phyloP scores from a whole-genome alignment of 2,888 invertebrate species.

The Hoplodrina blanda region DNA sequence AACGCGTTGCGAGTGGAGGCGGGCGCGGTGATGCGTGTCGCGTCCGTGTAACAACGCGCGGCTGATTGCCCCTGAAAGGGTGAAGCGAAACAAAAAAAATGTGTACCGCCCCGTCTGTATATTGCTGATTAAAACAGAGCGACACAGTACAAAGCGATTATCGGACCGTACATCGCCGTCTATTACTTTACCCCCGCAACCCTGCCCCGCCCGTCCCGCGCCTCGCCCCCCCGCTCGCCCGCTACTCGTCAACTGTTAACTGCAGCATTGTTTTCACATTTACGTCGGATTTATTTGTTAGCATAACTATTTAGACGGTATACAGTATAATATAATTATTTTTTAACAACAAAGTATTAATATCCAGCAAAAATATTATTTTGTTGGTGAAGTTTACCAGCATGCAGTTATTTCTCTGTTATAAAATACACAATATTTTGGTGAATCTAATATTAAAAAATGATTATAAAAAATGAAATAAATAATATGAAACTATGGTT shows the following conservation, averaged over 20 bases:
- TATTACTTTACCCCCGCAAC: slow-evolving; percentile 70
- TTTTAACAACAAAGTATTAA: neutral
- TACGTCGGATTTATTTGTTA: slow-evolving; percentile 74
- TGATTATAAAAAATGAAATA: too few species aligned
- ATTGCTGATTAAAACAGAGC: slow-evolving; percentile 85
- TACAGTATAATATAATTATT: neutral
- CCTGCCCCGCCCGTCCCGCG: slow-evolving; percentile 12
- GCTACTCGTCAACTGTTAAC: slow-evolving; percentile 29
- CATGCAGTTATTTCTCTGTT: too few species aligned
- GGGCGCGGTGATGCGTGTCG: slow-evolving; percentile 77
- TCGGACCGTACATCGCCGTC: slow-evolving; percentile 80
- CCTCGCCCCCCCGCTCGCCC: neutral
- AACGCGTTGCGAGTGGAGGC: slow-evolving; percentile 61
- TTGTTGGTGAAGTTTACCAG: neutral
- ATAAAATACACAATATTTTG: too few species aligned
- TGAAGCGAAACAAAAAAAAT: slow-evolving; percentile 79
- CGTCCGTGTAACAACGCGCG: slow-evolving; percentile 82
- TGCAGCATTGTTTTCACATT: slow-evolving; percentile 67
- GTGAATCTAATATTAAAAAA: too few species aligned
- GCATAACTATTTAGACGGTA: slow-evolving; percentile 69
- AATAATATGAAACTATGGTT: too few species aligned
- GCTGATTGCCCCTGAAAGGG: slow-evolving; percentile 86
- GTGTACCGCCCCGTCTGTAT: slow-evolving; percentile 67
- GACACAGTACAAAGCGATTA: slow-evolving; percentile 85
- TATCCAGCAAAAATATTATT: neutral